phyloP scores from a whole-genome alignment of 1,140 invertebrate species.

The Megalonaias nervosa region DNA sequence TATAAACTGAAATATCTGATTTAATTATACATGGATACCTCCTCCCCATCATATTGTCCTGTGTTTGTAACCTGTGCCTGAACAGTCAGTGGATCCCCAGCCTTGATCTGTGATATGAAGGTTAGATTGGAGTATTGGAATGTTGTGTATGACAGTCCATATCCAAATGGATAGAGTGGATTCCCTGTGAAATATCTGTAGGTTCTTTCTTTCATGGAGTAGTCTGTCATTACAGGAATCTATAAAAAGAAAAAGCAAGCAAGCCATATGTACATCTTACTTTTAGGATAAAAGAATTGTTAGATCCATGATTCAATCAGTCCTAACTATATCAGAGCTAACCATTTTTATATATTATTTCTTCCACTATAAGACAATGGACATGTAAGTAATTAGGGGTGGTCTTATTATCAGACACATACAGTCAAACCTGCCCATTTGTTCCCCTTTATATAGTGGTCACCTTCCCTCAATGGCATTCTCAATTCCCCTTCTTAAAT shows the following conservation, averaged over 20 bases:
- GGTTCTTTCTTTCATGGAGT: constrained; percentile 52
- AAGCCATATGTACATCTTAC: too few relatives aligned
- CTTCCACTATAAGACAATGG: too few relatives aligned
- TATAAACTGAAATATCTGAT: background rate
- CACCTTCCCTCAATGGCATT: too few relatives aligned
- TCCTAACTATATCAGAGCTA: too few relatives aligned
- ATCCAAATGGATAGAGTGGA: constrained; percentile 62
- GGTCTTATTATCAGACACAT: too few relatives aligned
- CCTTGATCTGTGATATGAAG: constrained; percentile 28
- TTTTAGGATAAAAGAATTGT: too few relatives aligned
- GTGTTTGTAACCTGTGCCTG: constrained; percentile 44
- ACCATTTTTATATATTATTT: too few relatives aligned
- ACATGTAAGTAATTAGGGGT: too few relatives aligned
- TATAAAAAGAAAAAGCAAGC: constrained; percentile 20
- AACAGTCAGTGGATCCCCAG: constrained; percentile 37
- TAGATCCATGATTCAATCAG: too few relatives aligned
- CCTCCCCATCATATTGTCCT: constrained; percentile 52
- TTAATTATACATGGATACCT: constrained; percentile 40
- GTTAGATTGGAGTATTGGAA: constrained; percentile 48
- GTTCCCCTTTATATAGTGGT: too few relatives aligned
- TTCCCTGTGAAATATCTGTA: constrained; percentile 58
- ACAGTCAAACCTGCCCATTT: too few relatives aligned
- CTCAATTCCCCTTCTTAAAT: too few relatives aligned
- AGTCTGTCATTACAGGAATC: constrained; percentile 55
- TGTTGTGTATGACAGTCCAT: constrained; percentile 59